Conservation (phyloP, 35 echinoderm and acorn worm genomes). For the Antedon bifida region DNA sequence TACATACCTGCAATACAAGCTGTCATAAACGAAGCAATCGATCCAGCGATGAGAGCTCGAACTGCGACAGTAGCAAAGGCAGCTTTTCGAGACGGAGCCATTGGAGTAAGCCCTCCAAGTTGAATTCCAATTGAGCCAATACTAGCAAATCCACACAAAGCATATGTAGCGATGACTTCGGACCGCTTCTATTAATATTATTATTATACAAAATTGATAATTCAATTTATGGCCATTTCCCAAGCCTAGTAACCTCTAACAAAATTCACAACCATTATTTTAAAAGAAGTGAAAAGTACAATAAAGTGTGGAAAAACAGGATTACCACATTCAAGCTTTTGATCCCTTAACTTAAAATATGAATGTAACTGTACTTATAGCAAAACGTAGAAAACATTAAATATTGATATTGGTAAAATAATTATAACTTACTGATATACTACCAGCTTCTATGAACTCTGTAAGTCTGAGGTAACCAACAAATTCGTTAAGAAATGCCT, state of each 20-base stretch:
- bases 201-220: too few relatives aligned
- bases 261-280: too few relatives aligned
- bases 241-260: too few relatives aligned
- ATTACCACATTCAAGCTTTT: too few relatives aligned
- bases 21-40: slow-evolving; percentile 82
- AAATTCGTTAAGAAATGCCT: slow-evolving; percentile 69
- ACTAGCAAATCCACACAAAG: slow-evolving; percentile 79
- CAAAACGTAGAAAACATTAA: too few relatives aligned
- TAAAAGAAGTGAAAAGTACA: too few relatives aligned
- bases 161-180: slow-evolving; percentile 71
- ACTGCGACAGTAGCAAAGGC: slow-evolving; percentile 59
- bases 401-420: too few relatives aligned
- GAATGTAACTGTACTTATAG: too few relatives aligned
- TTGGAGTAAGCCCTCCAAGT: slow-evolving; percentile 68
- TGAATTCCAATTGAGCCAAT: slow-evolving; percentile 77
- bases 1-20: slow-evolving; percentile 81
- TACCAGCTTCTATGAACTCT: slow-evolving; percentile 23
- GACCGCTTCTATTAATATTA: slow-evolving; percentile 27
- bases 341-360: too few relatives aligned
- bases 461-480: slow-evolving; percentile 50
- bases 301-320: too few relatives aligned
- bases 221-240: background rate
- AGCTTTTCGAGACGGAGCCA: slow-evolving; percentile 44
- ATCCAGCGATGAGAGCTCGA: slow-evolving; percentile 57
- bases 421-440: slow-evolving; percentile 36